Conservation (phyloP, 1,140 invertebrate genomes). For the Hesperophylax magnus region DNA sequence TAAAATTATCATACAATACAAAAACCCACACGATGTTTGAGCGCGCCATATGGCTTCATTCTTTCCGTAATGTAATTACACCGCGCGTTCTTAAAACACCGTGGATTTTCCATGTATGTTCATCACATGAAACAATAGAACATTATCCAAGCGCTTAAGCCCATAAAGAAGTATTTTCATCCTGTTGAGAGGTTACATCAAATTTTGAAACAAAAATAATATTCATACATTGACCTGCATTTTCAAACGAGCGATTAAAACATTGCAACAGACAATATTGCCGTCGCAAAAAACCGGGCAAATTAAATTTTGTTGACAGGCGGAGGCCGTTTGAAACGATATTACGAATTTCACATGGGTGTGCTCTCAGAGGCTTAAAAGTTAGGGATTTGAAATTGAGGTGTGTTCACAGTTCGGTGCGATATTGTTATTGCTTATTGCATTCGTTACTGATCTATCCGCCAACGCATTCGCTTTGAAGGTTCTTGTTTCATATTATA, state of each 20-base stretch:
- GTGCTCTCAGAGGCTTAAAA: no score
- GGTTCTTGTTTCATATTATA: no score
- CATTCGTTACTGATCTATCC: no score
- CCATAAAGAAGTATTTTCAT: background rate
- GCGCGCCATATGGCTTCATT: conserved; percentile 22
- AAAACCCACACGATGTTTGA: conserved; percentile 22
- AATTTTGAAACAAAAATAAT: background rate
- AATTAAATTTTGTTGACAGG: background rate
- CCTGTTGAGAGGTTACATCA: no score
- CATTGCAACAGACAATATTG: background rate
- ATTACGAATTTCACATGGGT: no score
- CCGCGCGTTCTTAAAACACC: conserved; percentile 10
- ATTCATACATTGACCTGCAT: background rate
- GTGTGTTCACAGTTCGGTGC: no score
- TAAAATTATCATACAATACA: conserved; percentile 37
- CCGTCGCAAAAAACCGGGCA: background rate
- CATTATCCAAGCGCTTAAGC: conserved; percentile 20
- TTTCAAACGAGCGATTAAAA: background rate
- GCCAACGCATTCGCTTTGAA: no score
- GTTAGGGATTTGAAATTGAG: no score
- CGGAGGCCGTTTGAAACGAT: no score
- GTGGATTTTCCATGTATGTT: conserved; percentile 27
- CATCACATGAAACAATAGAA: conserved; percentile 26
- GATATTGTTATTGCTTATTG: no score
- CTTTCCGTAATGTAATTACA: conserved; percentile 17